Base-by-base conservation (phyloP, 2,888 invertebrate species). In the Empis livida region DNA sequence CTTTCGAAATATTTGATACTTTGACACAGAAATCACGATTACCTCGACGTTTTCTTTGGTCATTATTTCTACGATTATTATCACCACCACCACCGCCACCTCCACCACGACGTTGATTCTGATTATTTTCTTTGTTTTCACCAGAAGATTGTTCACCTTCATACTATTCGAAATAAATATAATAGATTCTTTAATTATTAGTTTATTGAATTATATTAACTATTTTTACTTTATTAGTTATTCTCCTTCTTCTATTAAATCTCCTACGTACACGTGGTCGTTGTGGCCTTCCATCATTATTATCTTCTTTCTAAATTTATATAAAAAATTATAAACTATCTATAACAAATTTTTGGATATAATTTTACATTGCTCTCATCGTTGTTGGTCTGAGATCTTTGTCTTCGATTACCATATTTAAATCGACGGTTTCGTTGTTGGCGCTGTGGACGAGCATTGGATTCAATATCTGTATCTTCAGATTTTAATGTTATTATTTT, bases 1-100 rank as follows among this genome's bases (percentile, higher is more conserved):
- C 77, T 15, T 77, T 78, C 47, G 81, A 77, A 59, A 87, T 83
- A 61, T 86, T 86, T 13, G 81, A 79, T 46, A 87, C 77, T 72
- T 78, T 68, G 38, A 68, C 60, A 48, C 67, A 66, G 50, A 64
- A 68, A 53, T 64, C 67, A 47, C 60, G 58, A 9, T 56, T 54
- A 27, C 57, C 58, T 39, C 62, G 61, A 37, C 45, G 45, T 35
- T 14, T 11, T 23, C 17, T 11, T 13, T 41, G 23, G 23, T 23
- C 20, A 35, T 27, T 31, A 16, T 38, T 35, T 31, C 39, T 41
- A 30, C 47, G 37, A 15, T 38, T 45, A n/a, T 35, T 23, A 15
- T 16, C 47, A 5, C n/a, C 20, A 14, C 31, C 41, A 8, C 41
- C 45, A 14, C 31, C 41, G 2, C 41, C 43, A 23, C 13, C 14